Percentiles rank a stretch among this genome's conserved stretches.
Evolutionary conservation across 2,888 invertebrate genomes (phyloP).

Genomic region (Xanthorhoe designata): DNA sequence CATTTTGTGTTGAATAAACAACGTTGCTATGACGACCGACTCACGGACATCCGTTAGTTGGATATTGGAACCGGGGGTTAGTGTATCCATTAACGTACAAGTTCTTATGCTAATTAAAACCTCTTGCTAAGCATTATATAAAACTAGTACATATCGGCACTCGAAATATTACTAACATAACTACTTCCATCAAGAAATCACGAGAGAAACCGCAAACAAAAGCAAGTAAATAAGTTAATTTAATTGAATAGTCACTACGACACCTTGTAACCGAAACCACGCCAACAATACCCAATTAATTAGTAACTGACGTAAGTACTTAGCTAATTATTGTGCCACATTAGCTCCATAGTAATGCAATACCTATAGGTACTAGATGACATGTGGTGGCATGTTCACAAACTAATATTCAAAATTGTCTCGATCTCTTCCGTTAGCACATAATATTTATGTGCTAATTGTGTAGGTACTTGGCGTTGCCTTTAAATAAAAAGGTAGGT

Average conservation of each 20-base stretch:
- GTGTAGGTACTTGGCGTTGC: too few species aligned
- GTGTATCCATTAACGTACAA: too few species aligned
- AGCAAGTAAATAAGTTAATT: background rate
- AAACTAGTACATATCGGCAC: too few species aligned
- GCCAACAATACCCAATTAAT: constrained; percentile 81
- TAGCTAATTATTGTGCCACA: constrained; percentile 73
- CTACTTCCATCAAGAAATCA: background rate
- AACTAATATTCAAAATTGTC: background rate
- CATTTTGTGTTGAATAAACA: too few species aligned
- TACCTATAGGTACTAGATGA: constrained; percentile 62
- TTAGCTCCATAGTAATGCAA: constrained; percentile 57
- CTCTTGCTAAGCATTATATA: too few species aligned
- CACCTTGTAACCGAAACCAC: constrained; percentile 55
- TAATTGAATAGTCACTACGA: constrained; percentile 8
- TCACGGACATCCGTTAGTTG: too few species aligned
- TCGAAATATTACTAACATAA: too few species aligned
- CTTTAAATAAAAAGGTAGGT: too few species aligned
- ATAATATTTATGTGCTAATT: too few species aligned
- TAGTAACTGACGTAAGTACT: constrained; percentile 73
- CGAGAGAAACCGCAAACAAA: background rate
- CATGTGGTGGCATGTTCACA: constrained; percentile 4
- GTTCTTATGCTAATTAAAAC: too few species aligned
- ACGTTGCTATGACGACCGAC: too few species aligned
- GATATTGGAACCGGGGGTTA: too few species aligned
- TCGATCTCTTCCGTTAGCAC: background rate